Base-by-base conservation (phyloP, 2,113 vertebrate species). In the Polypterus bichir region DNA sequence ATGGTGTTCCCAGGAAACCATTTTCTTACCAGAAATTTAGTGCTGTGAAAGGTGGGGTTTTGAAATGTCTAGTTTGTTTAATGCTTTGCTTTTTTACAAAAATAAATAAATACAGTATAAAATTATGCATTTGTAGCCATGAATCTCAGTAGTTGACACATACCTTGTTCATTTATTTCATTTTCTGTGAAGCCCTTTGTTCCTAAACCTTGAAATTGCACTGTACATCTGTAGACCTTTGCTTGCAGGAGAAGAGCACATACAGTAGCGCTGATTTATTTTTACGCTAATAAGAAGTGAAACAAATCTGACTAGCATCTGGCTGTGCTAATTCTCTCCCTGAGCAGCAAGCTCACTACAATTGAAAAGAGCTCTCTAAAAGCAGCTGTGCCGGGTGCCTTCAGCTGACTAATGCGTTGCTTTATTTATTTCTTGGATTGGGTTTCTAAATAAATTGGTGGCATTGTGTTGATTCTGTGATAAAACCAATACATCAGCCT, bases 241-340 rank as follows among this genome's bases (percentile, higher is more conserved):
- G 2, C 4, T 44, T 46, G 47, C 2, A 59, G 57, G 4, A 46
- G 44, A 7, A 58, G 55, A 65, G 68, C 72, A 77, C 72, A 74
- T 73, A 59, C 65, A 72, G 74, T 75, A 78, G 73, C 73, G 67
- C 74, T 82, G 82, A 84, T 84, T 81, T 81, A 82, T 84, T 80
- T 81, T 76, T 73, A 76, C 76, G 78, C 77, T 80, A 82, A 84
- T 82, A 77, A 76, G 78, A 84, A 84, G 79, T 81, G 82, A 84
- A 84, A 80, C 80, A 73, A 80, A 82, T 79, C 77, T 76, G 75
- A 77, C 77, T 77, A 81, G 79, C 80, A 80, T 78, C 82, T 82
- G 80, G 76, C 75, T 71, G 76, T 68, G 73, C 78, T 60, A 44
- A 48, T 47, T 53, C 64, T n/a, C 52, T 44, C 9, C 5, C 3